Evolutionary conservation across 2,113 vertebrate genomes (phyloP).

Genomic region (Grammatotria lemairii): DNA sequence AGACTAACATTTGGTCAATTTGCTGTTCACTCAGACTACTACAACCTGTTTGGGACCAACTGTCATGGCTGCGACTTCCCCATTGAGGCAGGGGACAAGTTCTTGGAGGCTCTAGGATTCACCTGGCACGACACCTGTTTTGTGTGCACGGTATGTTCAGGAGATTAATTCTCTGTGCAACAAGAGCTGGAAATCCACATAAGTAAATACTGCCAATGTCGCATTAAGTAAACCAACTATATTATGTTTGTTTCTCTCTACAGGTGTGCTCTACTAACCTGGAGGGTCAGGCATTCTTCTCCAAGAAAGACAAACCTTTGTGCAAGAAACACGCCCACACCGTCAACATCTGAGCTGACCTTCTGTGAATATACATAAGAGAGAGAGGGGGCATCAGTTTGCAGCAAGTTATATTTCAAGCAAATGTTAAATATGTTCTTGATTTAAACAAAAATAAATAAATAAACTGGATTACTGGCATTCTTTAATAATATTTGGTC

Average conservation of each 20-base stretch:
- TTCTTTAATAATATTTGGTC: neutral
- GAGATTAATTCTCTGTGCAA: neutral
- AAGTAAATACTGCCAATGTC: neutral
- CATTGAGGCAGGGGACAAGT: constrained; percentile 96
- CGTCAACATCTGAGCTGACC: constrained; percentile 78
- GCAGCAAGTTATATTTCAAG: neutral
- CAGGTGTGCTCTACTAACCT: constrained; percentile 86
- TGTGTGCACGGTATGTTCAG: constrained; percentile 83
- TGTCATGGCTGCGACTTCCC: constrained; percentile 96
- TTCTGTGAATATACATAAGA: neutral
- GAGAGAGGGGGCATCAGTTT: neutral
- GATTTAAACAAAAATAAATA: neutral
- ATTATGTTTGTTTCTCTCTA: neutral
- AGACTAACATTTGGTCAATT: neutral
- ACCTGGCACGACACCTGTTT: constrained; percentile 99
- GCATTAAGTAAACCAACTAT: neutral
- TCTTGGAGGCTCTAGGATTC: constrained; percentile 87
- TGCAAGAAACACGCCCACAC: constrained; percentile 97
- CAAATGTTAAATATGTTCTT: constrained; percentile 5
- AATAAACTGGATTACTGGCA: neutral
- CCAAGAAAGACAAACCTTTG: constrained; percentile 95
- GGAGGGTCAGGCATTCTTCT: constrained; percentile 95
- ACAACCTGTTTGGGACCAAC: constrained; percentile 86
- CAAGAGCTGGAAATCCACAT: neutral
- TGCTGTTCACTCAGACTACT: constrained; percentile 77